phyloP scores from a whole-genome alignment of 1,140 invertebrate species.

The Solenopsis fugax region DNA sequence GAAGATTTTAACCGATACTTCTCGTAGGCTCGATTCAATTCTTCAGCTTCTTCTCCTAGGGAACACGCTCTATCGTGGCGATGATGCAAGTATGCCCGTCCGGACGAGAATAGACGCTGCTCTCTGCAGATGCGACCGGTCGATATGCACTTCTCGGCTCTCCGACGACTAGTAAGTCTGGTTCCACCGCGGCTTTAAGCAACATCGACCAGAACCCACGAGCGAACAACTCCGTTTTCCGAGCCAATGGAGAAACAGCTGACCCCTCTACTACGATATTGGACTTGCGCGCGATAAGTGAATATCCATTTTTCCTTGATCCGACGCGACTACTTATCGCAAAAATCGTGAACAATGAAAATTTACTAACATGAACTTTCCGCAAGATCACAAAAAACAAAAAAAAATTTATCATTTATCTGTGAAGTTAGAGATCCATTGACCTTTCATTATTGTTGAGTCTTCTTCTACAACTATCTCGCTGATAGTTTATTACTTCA shows the following conservation, averaged over 20 bases:
- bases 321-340: background rate
- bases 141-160: slow-evolving; percentile 22
- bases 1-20: background rate
- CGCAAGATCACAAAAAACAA: background rate
- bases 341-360: background rate
- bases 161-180: slow-evolving; percentile 61
- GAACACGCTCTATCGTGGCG: background rate
- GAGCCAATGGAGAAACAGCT: slow-evolving; percentile 53
- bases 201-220: slow-evolving; percentile 67
- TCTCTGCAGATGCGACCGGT: background rate
- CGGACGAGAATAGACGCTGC: background rate
- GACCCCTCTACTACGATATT: slow-evolving; percentile 61
- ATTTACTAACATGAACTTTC: background rate
- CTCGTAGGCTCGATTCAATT: background rate
- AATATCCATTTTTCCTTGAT: slow-evolving; percentile 26
- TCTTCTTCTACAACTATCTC: background rate
- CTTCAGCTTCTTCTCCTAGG: background rate
- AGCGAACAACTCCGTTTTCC: slow-evolving; percentile 42
- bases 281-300: slow-evolving; percentile 52
- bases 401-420: background rate
- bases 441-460: background rate
- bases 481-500: background rate
- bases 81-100: background rate
- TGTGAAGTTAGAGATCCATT: background rate
- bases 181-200: slow-evolving; percentile 68